Evolutionary conservation across 2,797 vertebrate species (phyloP).

Genomic region (Valencia hispanica): DNA sequence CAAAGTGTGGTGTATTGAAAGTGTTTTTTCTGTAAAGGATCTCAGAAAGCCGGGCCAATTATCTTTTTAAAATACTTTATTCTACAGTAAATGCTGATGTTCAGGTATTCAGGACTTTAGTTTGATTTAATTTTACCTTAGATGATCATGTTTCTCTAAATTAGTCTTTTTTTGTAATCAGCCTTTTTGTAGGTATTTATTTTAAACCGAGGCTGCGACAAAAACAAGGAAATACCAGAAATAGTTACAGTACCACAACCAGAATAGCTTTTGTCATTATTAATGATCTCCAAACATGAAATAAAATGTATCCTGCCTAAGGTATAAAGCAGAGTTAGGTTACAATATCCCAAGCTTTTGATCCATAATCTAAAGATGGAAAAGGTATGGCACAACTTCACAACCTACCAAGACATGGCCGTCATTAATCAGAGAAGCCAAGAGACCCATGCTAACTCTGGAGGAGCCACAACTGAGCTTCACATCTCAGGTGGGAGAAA

Average conservation of each 20-base stretch:
- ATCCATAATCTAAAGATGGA: too few species aligned
- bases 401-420: too few species aligned
- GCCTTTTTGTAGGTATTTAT: not conserved
- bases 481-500: too few species aligned
- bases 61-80: slow-evolving; percentile 33
- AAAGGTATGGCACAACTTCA: too few species aligned
- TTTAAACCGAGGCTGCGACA: not conserved
- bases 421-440: too few species aligned
- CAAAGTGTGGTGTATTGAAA: slow-evolving; percentile 77
- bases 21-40: slow-evolving; percentile 65
- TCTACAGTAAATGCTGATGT: slow-evolving; percentile 47
- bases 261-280: too few species aligned
- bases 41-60: slow-evolving; percentile 65
- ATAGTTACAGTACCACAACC: too few species aligned
- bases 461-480: too few species aligned
- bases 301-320: not conserved
- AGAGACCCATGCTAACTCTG: too few species aligned
- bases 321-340: too few species aligned
- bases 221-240: too few species aligned
- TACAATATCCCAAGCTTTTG: too few species aligned
- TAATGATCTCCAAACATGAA: not conserved
- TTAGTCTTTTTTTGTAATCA: not conserved
- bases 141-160: slow-evolving; percentile 28
- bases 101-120: slow-evolving; percentile 36
- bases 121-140: slow-evolving; percentile 25